Conservation (phyloP, 2,888 invertebrate genomes). For the Cyclophora albipunctata region DNA sequence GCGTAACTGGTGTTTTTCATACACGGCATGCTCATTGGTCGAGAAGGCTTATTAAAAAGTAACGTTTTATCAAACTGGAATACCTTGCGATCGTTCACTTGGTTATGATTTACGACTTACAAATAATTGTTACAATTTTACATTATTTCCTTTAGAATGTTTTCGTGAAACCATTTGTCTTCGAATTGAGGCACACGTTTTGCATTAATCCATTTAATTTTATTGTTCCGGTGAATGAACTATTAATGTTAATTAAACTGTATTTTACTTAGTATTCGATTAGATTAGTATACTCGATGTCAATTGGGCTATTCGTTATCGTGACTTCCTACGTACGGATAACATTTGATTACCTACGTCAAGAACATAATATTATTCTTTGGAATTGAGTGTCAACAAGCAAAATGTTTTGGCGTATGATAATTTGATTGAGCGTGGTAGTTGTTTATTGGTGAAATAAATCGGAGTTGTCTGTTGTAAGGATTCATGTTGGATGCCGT, state of each 20-base stretch:
- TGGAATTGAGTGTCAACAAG: conserved; percentile 6
- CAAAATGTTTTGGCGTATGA: not conserved
- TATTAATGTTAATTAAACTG: conserved; percentile 40
- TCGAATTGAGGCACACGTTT: conserved; percentile 1
- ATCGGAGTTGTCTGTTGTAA: conserved; percentile 50
- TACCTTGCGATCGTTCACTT: conserved; percentile 43
- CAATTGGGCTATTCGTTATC: conserved; percentile 43
- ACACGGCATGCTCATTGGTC: conserved; percentile 31
- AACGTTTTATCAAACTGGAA: conserved; percentile 43
- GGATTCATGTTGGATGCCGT: conserved; percentile 67
- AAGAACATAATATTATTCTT: conserved; percentile 12
- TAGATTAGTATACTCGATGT: conserved; percentile 47
- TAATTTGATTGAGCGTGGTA: no score
- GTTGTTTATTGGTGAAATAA: conserved; percentile 8
- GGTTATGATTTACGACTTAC: conserved; percentile 35
- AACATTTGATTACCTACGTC: conserved; percentile 20
- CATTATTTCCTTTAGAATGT: conserved; percentile 16
- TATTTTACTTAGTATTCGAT: conserved; percentile 43
- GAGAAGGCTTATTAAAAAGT: conserved; percentile 43
- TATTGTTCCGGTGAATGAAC: conserved; percentile 53
- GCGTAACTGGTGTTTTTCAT: conserved; percentile 40
- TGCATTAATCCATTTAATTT: conserved; percentile 17
- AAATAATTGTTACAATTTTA: conserved; percentile 39
- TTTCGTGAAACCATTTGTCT: conserved; percentile 11
- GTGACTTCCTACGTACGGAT: conserved; percentile 39